These are phyloP conservation scores for Sardina pilchardus DNA, from an alignment of 2,113 vertebrate genomes.

Conservation along the genomic window DNA sequence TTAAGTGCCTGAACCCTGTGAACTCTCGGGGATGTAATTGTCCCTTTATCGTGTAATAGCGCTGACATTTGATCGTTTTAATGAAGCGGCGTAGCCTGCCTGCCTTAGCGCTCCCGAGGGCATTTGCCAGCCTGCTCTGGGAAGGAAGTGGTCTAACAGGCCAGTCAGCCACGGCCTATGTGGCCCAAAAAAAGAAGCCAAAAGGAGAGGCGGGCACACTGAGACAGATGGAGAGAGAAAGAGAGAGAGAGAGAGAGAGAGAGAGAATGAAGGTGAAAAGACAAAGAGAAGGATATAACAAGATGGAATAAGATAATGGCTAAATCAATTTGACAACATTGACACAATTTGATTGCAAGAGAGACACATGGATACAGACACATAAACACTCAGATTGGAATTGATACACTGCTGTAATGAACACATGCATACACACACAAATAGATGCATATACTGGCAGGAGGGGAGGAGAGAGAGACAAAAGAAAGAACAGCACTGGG, in stretches of 20 bases:
- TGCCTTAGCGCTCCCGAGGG: neutral
- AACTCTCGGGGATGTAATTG: neutral
- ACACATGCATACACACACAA: neutral
- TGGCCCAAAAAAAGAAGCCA: neutral
- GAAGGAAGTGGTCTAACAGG: neutral
- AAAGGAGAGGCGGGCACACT: neutral
- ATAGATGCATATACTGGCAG: neutral
- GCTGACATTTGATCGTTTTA: slow-evolving; percentile 8
- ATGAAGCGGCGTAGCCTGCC: neutral
- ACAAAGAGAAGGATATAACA: neutral
- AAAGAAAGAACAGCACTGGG: neutral
- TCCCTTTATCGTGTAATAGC: neutral
- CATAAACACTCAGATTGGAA: neutral
- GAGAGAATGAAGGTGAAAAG: neutral
- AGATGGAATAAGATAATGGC: neutral
- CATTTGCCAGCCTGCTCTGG: neutral
- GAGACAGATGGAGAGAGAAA: neutral
- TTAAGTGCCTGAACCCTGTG: neutral
- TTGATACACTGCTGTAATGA: neutral
- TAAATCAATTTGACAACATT: neutral
- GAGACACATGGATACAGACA: neutral
- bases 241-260: neutral
- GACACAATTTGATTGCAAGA: neutral
- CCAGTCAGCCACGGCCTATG: neutral
- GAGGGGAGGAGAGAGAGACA: neutral